Percentiles rank a stretch among this genome's conserved stretches.
Evolutionary conservation across 2,888 invertebrate species (phyloP).

Genomic region (Loripinus fragilis): DNA sequence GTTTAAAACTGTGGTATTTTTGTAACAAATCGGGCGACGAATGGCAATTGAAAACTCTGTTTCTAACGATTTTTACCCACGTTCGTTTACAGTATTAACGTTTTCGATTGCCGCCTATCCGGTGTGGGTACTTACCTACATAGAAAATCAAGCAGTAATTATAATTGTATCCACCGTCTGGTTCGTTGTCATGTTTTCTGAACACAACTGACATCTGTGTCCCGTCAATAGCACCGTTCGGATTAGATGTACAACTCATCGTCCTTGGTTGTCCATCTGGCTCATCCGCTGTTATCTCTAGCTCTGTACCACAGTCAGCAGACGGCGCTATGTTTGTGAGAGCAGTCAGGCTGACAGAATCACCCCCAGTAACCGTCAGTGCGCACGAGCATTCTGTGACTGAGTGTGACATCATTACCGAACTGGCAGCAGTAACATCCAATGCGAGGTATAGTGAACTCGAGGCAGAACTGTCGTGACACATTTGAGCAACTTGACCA

Average conservation of each 20-base stretch:
- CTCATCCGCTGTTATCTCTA: neutral
- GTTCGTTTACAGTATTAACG: too few species aligned
- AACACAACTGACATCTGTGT: neutral
- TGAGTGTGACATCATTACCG: neutral
- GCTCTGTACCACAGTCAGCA: neutral
- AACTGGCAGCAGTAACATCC: conserved; percentile 4
- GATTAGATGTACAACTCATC: neutral
- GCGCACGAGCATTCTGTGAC: conserved; percentile 26
- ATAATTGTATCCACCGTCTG: neutral
- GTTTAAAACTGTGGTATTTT: too few species aligned
- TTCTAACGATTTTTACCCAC: too few species aligned
- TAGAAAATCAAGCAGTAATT: conserved; percentile 1
- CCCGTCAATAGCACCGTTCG: neutral
- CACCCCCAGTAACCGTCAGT: neutral
- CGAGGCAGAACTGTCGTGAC: conserved; percentile 17
- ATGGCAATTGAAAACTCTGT: too few species aligned
- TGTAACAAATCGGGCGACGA: too few species aligned
- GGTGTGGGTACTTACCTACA: neutral
- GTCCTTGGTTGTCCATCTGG: neutral
- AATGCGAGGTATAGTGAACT: neutral
- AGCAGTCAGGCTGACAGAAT: neutral
- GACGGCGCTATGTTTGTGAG: neutral
- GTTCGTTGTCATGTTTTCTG: neutral
- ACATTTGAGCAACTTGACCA: conserved; percentile 43
- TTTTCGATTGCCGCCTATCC: too few species aligned